phyloP scores from a whole-genome alignment of 2,888 invertebrate species.

The Macrophya annulata region DNA sequence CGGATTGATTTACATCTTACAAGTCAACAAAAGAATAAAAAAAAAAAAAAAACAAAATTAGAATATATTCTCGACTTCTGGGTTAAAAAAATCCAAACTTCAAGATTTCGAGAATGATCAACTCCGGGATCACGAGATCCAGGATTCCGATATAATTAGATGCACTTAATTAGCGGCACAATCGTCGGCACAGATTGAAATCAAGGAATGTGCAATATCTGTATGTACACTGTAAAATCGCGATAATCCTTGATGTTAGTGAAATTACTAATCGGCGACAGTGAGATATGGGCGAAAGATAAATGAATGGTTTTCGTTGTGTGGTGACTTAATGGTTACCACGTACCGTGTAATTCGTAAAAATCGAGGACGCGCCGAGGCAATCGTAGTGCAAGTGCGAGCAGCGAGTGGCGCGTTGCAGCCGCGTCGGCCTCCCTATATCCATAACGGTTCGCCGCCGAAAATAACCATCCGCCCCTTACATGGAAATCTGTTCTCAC shows the following conservation, averaged over 20 bases:
- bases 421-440: slow-evolving; percentile 78
- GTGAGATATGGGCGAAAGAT: neutral
- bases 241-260: neutral
- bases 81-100: neutral
- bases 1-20: neutral
- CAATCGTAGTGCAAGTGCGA: slow-evolving; percentile 75
- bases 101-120: neutral
- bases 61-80: neutral
- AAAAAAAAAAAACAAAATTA: neutral
- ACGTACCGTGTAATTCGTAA: slow-evolving; percentile 64
- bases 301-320: neutral
- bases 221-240: neutral
- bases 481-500: slow-evolving; percentile 77
- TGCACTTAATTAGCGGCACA: slow-evolving; percentile 1
- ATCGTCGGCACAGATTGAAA: neutral
- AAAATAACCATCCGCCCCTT: slow-evolving; percentile 79
- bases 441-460: slow-evolving; percentile 78
- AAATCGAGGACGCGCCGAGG: slow-evolving; percentile 68
- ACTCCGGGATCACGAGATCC: neutral
- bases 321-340: slow-evolving; percentile 34
- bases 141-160: neutral
- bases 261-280: neutral
- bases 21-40: too few relatives aligned
- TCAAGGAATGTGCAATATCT: neutral
- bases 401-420: slow-evolving; percentile 76